Evolutionary conservation across 2,113 vertebrate genomes (phyloP), one percentile per base, ranked within the genome.

Genomic region (Grammomys surdaster): DNA sequence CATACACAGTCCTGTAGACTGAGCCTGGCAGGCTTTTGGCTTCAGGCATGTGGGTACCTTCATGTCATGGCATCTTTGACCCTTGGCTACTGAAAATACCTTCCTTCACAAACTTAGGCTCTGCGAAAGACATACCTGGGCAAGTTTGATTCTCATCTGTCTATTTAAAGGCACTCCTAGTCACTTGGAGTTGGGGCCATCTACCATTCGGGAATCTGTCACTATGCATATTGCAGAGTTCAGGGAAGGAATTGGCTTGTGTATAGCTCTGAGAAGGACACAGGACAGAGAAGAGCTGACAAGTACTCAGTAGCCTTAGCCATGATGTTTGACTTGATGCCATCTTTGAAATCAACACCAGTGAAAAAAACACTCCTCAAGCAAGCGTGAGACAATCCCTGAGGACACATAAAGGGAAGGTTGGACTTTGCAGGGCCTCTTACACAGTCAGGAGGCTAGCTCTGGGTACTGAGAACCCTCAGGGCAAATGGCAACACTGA

Each of bases 51-150:
- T 91, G 91, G 67, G 69, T 58, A 31, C 48, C 5, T 78, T 87
- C 69, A 63, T 92, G 70, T 76, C 3, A 10, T 2, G 13, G 36
- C 54, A 31, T 69, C 70, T 73, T 5, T 1, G 73, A 87, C 5
- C 36, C 54, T 26, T 78, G 26, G 17, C 26, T 67, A 56, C 16
- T 82, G 85, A 69, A 92, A 60, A 77, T 77, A 56, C 67, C 67
- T 95, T 85, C 77, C 20, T 89, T 93, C 82, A 89, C 36, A 93
- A 84, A 94, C 36, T 40, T 40, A 11, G 77, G 72, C 48, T 84
- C 36, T n/a, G 56, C 40, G 80, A 78, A 88, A 96, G 78, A 60
- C n/a, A 90, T 46, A 92, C 22, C 13, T 22, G 46, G 80, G 75
- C 63, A 87, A 69, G 26, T 9, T 12, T 19, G 78, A 46, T 20